Conservation (phyloP, 1,140 invertebrate species). For the Notospermus geniculatus region DNA sequence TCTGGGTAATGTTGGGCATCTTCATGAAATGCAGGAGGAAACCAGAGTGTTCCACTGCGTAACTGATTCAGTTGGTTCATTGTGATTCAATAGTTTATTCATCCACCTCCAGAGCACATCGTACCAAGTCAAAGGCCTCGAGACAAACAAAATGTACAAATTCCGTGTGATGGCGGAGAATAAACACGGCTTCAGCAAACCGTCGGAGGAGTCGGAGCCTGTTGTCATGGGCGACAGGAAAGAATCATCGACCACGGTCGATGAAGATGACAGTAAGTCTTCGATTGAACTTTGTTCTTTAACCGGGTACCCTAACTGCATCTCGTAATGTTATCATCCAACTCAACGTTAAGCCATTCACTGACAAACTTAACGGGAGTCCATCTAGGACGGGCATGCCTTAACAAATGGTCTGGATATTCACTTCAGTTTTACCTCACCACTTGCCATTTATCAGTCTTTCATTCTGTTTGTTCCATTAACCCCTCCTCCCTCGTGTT, state of each 20-base stretch:
- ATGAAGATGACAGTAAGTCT: too few relatives aligned
- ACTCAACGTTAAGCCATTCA: too few relatives aligned
- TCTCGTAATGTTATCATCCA: too few relatives aligned
- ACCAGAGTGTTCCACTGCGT: background rate
- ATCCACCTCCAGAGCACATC: constrained; percentile 63
- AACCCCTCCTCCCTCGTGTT: too few relatives aligned
- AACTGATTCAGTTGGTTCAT: background rate
- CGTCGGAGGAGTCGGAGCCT: constrained; percentile 58
- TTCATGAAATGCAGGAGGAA: background rate
- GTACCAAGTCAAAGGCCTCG: constrained; percentile 61
- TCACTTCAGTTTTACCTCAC: too few relatives aligned
- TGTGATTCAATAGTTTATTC: constrained; percentile 3
- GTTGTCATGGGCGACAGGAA: constrained; percentile 34
- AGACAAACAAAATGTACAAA: constrained; percentile 79
- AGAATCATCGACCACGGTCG: constrained; percentile 11
- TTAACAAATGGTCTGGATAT: too few relatives aligned
- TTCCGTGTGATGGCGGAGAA: constrained; percentile 98
- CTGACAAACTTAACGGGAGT: too few relatives aligned
- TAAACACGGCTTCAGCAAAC: constrained; percentile 91
- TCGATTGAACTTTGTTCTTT: too few relatives aligned
- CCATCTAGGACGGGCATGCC: too few relatives aligned
- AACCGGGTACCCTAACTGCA: too few relatives aligned
- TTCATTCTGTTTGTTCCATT: too few relatives aligned
- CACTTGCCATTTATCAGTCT: too few relatives aligned
- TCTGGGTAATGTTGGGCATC: background rate